A percentile compares a stretch with the other conserved stretches of the same genome.
Conservation (phyloP, 2,888 invertebrate species). For the Myathropa florea region DNA sequence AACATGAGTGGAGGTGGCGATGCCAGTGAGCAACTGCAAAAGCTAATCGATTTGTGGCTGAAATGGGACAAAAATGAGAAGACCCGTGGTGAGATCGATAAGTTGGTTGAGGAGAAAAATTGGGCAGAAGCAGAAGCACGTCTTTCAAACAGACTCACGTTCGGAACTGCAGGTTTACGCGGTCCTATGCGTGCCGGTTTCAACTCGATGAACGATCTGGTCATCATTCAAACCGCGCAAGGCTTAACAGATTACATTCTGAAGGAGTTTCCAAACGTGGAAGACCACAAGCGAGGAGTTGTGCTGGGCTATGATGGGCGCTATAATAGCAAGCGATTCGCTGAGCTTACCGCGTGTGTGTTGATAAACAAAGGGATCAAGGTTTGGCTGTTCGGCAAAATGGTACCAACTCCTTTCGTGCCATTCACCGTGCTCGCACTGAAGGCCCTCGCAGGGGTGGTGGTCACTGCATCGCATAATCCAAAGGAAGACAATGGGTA, state of each 20-base stretch:
- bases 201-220: slow-evolving; percentile 97
- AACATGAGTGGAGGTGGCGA: not conserved
- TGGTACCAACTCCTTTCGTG: slow-evolving; percentile 96
- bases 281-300: slow-evolving; percentile 85
- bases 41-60: slow-evolving; percentile 87
- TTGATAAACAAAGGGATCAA: slow-evolving; percentile 88
- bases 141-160: slow-evolving; percentile 87
- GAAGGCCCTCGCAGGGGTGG: slow-evolving; percentile 91
- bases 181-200: slow-evolving; percentile 97
- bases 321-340: slow-evolving; percentile 92
- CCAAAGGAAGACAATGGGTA: slow-evolving; percentile 98
- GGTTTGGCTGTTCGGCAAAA: slow-evolving; percentile 90
- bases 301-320: slow-evolving; percentile 96
- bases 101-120: slow-evolving; percentile 83
- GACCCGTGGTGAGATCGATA: slow-evolving; percentile 84
- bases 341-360: slow-evolving; percentile 90
- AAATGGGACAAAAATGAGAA: slow-evolving; percentile 87
- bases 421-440: slow-evolving; percentile 90
- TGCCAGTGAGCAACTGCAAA: not conserved
- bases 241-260: slow-evolving; percentile 90
- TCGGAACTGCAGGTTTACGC: slow-evolving; percentile 96
- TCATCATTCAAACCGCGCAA: slow-evolving; percentile 96
- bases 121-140: slow-evolving; percentile 84
- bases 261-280: slow-evolving; percentile 81
- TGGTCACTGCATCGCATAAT: slow-evolving; percentile 98